Evolutionary conservation across 23 tunicate genomes (phyloP), one percentile per base, ranked within the genome.

Genomic region (Aplidium turbinatum): DNA sequence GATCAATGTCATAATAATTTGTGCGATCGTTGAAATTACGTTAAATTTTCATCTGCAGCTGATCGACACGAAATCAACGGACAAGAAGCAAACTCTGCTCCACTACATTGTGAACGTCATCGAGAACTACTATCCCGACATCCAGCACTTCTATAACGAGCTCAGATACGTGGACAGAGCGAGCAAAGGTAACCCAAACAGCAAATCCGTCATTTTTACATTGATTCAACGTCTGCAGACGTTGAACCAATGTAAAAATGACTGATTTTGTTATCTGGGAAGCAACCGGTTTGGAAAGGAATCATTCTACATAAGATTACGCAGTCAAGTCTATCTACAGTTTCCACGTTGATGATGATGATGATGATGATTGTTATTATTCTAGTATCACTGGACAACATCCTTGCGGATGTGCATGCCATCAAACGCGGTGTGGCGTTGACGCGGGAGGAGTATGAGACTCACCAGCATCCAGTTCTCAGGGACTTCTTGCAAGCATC

Each of bases 51-150:
- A 11, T 35, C 38, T 65, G 24, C 63, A 90, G 97, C 45, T 93
- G 25, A 60, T 83, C 34, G 98, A 93, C 55, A 93, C 98, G 18
- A 93, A 93, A 81, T 93, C 98, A 0, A 86, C 94, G n/a, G 98
- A 93, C 73, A 86, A 81, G 61, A 81, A 77, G 69, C 90, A 83
- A 48, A 88, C 92, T 22, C 68, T 93, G 25, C 77, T 93, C 19
- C 98, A 93, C 77, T 93, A 93, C 80, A 93, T 93, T 63, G 92
- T 81, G 55, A 86, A 85, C 27, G 72, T 65, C 25, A 30, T 65
- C 2, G 29, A 48, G 4, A 38, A 7, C 50, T 65, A 65, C 72
- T 65, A 65, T 50, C 72, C 72, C 11, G 72, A 65, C 22, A 65
- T 65, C 3, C 72, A 35, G 27, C 71, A 70, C 38, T 93, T 93